A percentile compares a stretch with the other conserved stretches of the same genome.
phyloP scores from a whole-genome alignment of 2,797 vertebrate genomes.

The Neoniphon sammara region DNA sequence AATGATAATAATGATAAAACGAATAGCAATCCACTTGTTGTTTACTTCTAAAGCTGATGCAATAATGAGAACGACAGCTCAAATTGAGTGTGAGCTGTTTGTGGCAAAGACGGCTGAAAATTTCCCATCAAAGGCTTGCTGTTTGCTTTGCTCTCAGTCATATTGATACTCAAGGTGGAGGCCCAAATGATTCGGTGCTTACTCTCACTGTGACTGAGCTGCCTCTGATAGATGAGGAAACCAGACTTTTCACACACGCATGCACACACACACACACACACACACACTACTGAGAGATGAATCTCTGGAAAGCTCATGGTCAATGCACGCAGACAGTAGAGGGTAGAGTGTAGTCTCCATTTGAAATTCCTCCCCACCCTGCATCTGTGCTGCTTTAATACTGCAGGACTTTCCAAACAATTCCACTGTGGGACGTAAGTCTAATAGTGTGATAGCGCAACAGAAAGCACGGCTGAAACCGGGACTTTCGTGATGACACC shows the following conservation, averaged over 20 bases:
- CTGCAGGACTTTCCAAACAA: background rate
- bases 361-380: background rate
- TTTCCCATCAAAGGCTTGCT: constrained; percentile 31
- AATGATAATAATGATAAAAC: background rate
- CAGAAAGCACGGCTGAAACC: constrained; percentile 8
- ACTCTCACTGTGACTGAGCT: constrained; percentile 55
- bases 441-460: background rate
- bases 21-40: background rate
- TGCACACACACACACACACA: background rate
- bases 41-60: background rate
- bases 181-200: constrained; percentile 44
- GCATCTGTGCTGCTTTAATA: constrained; percentile 34
- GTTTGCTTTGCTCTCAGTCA: constrained; percentile 42
- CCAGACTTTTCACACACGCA: background rate
- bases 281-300: background rate
- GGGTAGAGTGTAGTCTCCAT: background rate
- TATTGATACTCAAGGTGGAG: constrained; percentile 40
- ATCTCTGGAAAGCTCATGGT: constrained; percentile 19
- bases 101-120: constrained; percentile 17
- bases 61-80: background rate
- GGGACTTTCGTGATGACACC: constrained; percentile 2
- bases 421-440: background rate
- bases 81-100: constrained; percentile 17
- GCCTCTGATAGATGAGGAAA: background rate
- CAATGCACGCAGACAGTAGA: constrained; percentile 7